Evolutionary conservation across 2,888 invertebrate species (phyloP).

Genomic region (Microplitis manilae): DNA sequence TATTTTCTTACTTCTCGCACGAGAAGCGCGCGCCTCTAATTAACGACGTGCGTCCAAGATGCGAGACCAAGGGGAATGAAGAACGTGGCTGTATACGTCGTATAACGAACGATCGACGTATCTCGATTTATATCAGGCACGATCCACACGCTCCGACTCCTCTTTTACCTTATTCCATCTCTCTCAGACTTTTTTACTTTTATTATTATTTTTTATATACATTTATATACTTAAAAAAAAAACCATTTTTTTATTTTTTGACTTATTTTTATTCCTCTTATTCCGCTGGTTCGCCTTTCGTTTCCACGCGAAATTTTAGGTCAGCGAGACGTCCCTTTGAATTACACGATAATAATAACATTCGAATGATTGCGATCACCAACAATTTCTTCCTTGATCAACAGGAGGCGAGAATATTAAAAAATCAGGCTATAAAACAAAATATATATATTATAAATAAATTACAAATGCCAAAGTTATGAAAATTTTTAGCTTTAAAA

Average conservation of each 20-base stretch:
- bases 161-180: conserved; percentile 17
- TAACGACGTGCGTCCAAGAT: conserved; percentile 57
- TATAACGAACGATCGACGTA: conserved; percentile 55
- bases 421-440: not conserved
- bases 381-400: not conserved
- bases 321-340: conserved; percentile 52
- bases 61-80: conserved; percentile 44
- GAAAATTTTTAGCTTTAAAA: not conserved
- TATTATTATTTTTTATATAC: not conserved
- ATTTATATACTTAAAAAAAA: not conserved
- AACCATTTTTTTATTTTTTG: not conserved
- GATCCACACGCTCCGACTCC: conserved; percentile 44
- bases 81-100: conserved; percentile 43
- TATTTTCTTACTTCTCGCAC: conserved; percentile 37
- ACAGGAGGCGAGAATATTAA: not conserved
- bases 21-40: conserved; percentile 56
- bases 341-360: conserved; percentile 51
- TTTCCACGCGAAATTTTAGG: conserved; percentile 46
- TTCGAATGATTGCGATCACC: conserved; percentile 20
- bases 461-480: not conserved
- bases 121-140: conserved; percentile 53
- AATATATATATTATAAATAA: conserved; percentile 1
- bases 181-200: conserved; percentile 2
- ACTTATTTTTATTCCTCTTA: conserved; percentile 15
- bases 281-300: conserved; percentile 31